A percentile compares a stretch with the other conserved stretches of the same genome.
Evolutionary conservation across 2,113 vertebrate species (phyloP).

Genomic region (Ageneiosus marmoratus): DNA sequence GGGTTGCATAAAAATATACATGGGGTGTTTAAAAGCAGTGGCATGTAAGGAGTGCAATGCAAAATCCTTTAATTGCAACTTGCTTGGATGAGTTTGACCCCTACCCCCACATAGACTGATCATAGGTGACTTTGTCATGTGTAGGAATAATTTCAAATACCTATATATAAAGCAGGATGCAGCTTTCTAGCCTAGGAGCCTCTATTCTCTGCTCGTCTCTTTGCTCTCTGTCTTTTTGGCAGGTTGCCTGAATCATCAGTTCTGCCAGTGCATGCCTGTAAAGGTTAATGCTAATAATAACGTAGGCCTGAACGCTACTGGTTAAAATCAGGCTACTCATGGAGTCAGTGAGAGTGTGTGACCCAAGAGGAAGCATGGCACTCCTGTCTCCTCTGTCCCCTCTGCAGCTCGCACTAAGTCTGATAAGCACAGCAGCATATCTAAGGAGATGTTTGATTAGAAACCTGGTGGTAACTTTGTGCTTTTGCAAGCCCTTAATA

Average conservation of each 20-base stretch:
- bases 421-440: not conserved
- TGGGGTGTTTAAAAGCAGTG: not conserved
- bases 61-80: not conserved
- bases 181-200: not conserved
- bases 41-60: not conserved
- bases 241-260: slow-evolving; percentile 58
- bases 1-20: not conserved
- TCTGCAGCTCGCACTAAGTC: not conserved
- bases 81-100: not conserved
- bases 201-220: not conserved
- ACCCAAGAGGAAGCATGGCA: slow-evolving; percentile 7
- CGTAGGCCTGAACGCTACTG: slow-evolving; percentile 52
- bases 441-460: not conserved
- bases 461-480: not conserved
- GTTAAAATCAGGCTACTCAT: slow-evolving; percentile 43
- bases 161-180: not conserved
- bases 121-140: not conserved
- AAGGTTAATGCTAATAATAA: slow-evolving; percentile 76
- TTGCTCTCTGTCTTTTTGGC: slow-evolving; percentile 42
- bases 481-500: not conserved
- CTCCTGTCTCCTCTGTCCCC: not conserved
- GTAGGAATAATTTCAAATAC: not conserved
- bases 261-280: slow-evolving; percentile 63
- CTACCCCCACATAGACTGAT: not conserved
- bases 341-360: slow-evolving; percentile 10